Evolutionary conservation across 1,140 invertebrate genomes (phyloP).

Genomic region (Leptopilina clavipes): DNA sequence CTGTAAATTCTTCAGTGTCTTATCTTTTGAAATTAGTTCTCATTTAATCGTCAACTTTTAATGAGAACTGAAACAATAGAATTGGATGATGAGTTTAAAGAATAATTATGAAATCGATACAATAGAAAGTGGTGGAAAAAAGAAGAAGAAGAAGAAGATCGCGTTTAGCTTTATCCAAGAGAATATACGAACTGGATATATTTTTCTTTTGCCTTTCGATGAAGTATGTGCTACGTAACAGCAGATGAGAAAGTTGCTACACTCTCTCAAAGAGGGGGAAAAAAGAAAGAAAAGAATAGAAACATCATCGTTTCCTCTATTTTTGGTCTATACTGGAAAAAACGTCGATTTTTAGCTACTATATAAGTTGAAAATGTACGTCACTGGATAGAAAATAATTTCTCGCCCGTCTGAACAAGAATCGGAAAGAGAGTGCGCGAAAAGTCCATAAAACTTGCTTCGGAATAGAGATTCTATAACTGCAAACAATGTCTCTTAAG

Average conservation of each 20-base stretch:
- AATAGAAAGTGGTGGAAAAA: background rate
- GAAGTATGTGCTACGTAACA: background rate
- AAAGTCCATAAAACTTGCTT: slow-evolving; percentile 40
- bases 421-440: slow-evolving; percentile 35
- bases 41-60: no score
- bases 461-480: slow-evolving; percentile 43
- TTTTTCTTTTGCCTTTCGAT: background rate
- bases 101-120: background rate
- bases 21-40: no score
- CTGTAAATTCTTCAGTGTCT: no score
- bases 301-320: background rate
- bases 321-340: slow-evolving; percentile 7
- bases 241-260: slow-evolving; percentile 43
- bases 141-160: background rate
- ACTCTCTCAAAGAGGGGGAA: slow-evolving; percentile 44
- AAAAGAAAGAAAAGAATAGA: slow-evolving; percentile 28
- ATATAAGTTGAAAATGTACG: background rate
- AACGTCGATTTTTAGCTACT: slow-evolving; percentile 41
- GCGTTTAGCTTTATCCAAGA: background rate
- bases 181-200: background rate
- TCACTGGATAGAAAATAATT: slow-evolving; percentile 50
- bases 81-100: no score
- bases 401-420: slow-evolving; percentile 42
- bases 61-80: no score
- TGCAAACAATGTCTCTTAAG: slow-evolving; percentile 47